Conservation (phyloP, 2,113 vertebrate genomes). For the Sapayoa aenigma region DNA sequence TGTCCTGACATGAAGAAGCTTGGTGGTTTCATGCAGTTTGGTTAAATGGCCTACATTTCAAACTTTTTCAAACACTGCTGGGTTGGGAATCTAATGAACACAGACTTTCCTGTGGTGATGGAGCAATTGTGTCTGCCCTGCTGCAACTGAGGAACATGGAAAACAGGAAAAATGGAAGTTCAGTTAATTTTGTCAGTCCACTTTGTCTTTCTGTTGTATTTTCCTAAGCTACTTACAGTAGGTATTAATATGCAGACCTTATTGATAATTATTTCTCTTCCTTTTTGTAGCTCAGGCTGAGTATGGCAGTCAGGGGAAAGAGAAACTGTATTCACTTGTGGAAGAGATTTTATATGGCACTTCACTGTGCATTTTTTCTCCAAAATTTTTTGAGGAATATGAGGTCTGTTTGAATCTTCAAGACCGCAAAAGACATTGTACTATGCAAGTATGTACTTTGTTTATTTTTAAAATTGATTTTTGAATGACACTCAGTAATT, state of each 20-base stretch:
- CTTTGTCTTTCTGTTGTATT: not conserved
- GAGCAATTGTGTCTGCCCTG: not conserved
- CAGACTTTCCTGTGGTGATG: fast-evolving
- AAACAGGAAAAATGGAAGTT: not conserved
- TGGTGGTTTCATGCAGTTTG: not conserved
- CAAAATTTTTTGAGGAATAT: not conserved
- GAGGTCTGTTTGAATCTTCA: not conserved
- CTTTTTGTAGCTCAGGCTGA: not conserved
- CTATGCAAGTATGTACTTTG: not conserved
- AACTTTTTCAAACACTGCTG: not conserved
- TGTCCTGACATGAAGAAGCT: not conserved
- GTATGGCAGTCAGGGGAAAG: not conserved
- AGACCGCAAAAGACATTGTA: not conserved
- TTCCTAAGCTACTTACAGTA: not conserved
- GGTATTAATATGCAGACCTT: not conserved
- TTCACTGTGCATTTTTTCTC: not conserved
- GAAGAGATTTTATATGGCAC: not conserved
- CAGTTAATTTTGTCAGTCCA: not conserved
- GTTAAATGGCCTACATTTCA: not conserved
- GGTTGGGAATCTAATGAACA: not conserved
- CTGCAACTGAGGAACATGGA: fast-evolving
- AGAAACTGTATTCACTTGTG: not conserved
- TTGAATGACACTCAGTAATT: not conserved
- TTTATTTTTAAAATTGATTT: not conserved
- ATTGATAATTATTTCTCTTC: not conserved